Evolutionary conservation across 2,113 vertebrate species (phyloP), one percentile per base, ranked within the genome.

Genomic region (Casuarius casuarius): DNA sequence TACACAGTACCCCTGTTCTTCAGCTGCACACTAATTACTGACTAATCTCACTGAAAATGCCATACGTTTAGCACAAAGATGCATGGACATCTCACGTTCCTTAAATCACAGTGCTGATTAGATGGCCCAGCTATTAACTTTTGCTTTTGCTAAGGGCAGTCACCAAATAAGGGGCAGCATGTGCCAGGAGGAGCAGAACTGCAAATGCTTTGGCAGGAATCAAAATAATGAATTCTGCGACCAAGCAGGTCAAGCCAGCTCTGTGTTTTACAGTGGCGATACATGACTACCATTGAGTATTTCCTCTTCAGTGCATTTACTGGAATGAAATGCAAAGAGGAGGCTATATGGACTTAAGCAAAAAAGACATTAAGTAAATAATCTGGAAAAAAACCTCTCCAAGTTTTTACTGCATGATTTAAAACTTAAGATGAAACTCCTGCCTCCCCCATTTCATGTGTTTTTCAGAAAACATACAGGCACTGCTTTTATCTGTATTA

Each of bases 1-100:
- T 49, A 68, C 20, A 83, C 5, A 13, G 84, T 78, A 35, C 79
- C 84, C 80, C 73, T 79, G 90, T 56, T 96, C 92, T 93, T 78
- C 84, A 58, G 63, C 66, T 92, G 70, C 70, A 20, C 3, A 1
- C 75, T 51, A 51, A 89, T 35, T 83, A 75, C 84, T 35, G 42
- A 35, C 40, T 78, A 35, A 51, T 35, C 72, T 15, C 67, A 35
- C 22, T 51, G 84, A 86, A 92, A 80, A 65, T 23, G 54, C 44
- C 65, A 51, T 58, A 40, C 26, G 65, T 12, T 62, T 46, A 28
- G 74, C 87, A 38, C n/a, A 86, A 85, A 87, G 66, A 7, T 92
- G 29, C 58, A 67, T 2, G 76, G 82, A 40, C 68, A 63, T 49
- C 77, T 78, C 20, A 0, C 25, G 61, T 42, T 92, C 71, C 84